These are phyloP conservation scores for Gisinianus flammeolus DNA, from an alignment of 2,888 invertebrate species.

Conservation along the genomic window DNA sequence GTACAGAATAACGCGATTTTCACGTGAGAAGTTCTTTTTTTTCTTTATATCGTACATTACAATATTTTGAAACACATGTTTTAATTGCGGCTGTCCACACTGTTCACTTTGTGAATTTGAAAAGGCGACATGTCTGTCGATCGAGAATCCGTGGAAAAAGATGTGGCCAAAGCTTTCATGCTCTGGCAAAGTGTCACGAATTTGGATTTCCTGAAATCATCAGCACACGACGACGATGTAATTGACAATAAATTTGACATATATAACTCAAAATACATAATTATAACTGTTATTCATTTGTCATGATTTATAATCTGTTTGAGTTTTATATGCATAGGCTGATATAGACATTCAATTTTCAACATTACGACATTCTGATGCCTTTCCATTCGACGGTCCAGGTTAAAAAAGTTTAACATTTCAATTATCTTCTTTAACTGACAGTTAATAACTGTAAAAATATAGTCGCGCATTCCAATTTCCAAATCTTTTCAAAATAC, in stretches of 20 bases:
- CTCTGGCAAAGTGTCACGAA: constrained; percentile 49
- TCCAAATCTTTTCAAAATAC: no score
- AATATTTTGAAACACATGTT: neutral
- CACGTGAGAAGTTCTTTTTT: neutral
- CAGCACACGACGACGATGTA: no score
- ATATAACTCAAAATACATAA: no score
- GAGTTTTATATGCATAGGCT: constrained; percentile 36
- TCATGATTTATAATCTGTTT: no score
- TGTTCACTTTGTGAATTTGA: neutral
- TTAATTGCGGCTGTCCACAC: neutral
- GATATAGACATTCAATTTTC: constrained; percentile 61
- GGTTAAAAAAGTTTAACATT: constrained; percentile 60
- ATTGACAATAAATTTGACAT: no score
- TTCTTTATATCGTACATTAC: neutral
- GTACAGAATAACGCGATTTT: constrained; percentile 48
- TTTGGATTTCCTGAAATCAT: constrained; percentile 47
- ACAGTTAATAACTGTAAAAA: no score
- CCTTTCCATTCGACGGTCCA: constrained; percentile 61
- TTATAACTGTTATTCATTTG: no score
- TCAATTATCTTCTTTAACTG: no score
- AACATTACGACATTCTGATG: constrained; percentile 60
- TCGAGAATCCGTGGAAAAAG: constrained; percentile 34
- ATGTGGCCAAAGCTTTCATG: constrained; percentile 48
- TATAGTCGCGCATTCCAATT: no score
- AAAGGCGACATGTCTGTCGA: constrained; percentile 15